Conservation (phyloP, 2,797 vertebrate genomes). For the Sebastiscus tertius region DNA sequence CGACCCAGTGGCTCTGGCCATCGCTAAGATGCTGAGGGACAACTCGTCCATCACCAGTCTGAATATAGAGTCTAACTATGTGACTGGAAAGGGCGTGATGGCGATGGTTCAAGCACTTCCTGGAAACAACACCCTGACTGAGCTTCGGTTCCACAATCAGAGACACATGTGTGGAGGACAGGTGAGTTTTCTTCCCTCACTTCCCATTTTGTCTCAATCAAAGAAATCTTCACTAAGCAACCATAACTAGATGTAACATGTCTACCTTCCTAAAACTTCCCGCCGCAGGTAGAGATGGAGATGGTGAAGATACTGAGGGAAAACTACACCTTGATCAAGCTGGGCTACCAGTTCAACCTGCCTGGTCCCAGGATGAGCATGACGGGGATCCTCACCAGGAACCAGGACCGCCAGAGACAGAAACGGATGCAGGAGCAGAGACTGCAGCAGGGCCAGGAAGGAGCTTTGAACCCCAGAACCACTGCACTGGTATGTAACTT, state of each 20-base stretch:
- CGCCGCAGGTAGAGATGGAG: slow-evolving; percentile 93
- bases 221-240: not conserved
- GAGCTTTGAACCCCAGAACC: slow-evolving; percentile 83
- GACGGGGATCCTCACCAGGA: slow-evolving; percentile 95
- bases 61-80: slow-evolving; percentile 97
- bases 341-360: slow-evolving; percentile 97
- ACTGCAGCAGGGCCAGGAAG: slow-evolving; percentile 82
- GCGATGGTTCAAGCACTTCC: slow-evolving; percentile 92
- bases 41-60: slow-evolving; percentile 89
- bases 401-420: slow-evolving; percentile 97
- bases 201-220: not conserved
- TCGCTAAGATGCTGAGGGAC: slow-evolving; percentile 90
- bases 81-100: slow-evolving; percentile 93
- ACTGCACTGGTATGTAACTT: slow-evolving; percentile 75
- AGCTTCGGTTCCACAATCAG: slow-evolving; percentile 98
- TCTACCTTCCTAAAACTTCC: not conserved
- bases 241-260: not conserved
- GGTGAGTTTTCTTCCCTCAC: slow-evolving; percentile 38
- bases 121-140: slow-evolving; percentile 87
- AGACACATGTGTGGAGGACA: slow-evolving; percentile 85
- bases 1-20: slow-evolving; percentile 88
- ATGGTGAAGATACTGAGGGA: slow-evolving; percentile 94
- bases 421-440: slow-evolving; percentile 91
- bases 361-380: slow-evolving; percentile 97
- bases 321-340: slow-evolving; percentile 91